Evolutionary conservation across 2,888 invertebrate genomes (phyloP).

Genomic region (Colostygia pectinataria): DNA sequence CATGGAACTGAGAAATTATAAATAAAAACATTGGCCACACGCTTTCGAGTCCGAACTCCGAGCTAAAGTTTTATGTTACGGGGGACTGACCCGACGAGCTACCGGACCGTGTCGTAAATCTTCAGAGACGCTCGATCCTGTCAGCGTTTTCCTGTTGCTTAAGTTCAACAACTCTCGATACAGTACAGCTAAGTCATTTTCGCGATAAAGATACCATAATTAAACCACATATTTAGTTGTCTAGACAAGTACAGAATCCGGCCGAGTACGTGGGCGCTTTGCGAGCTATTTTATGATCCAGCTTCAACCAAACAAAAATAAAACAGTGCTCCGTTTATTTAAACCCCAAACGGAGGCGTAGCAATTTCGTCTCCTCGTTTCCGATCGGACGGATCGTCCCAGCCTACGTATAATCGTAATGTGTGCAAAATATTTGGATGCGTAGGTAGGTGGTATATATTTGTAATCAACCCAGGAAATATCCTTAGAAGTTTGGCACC

Average conservation of each 20-base stretch:
- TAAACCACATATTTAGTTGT: constrained; percentile 32
- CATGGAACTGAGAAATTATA: constrained; percentile 37
- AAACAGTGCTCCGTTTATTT: constrained; percentile 41
- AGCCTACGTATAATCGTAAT: constrained; percentile 47
- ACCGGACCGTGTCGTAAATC: constrained; percentile 61
- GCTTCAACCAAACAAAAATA: constrained; percentile 39
- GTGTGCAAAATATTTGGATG: constrained; percentile 50
- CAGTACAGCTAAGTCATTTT: constrained; percentile 40
- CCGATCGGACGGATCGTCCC: constrained; percentile 31
- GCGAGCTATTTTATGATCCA: constrained; percentile 44
- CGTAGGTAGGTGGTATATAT: constrained; percentile 53
- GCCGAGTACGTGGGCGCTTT: constrained; percentile 44
- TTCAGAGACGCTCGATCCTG: constrained; percentile 45
- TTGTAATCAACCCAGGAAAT: constrained; percentile 34
- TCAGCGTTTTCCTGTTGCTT: constrained; percentile 57
- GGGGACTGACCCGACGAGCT: constrained; percentile 57
- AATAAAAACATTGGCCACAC: constrained; percentile 40
- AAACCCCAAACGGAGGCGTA: constrained; percentile 47
- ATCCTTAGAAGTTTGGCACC: constrained; percentile 45
- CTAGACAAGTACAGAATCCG: constrained; percentile 31
- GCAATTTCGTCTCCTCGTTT: constrained; percentile 50
- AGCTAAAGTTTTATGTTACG: constrained; percentile 49
- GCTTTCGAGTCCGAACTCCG: constrained; percentile 25
- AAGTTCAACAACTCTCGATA: constrained; percentile 60
- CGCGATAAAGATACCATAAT: constrained; percentile 26